A percentile compares a stretch with the other conserved stretches of the same genome.
Conservation (phyloP, 2,888 invertebrate genomes). For the Tupiocoris notatus region DNA sequence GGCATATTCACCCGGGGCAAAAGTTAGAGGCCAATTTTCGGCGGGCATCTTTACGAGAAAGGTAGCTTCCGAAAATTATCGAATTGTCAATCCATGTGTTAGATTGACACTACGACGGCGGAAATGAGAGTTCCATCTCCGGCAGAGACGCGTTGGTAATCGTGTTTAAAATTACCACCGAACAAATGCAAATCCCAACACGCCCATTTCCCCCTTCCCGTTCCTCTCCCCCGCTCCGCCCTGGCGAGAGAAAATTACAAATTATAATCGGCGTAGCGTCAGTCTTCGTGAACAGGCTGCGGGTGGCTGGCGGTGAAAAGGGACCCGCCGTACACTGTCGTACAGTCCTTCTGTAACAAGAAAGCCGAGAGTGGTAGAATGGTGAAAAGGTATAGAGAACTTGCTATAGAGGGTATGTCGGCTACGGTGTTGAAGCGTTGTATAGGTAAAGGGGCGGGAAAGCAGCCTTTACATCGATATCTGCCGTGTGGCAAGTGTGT, state of each 20-base stretch:
- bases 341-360: slow-evolving; percentile 36
- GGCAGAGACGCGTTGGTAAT: slow-evolving; percentile 42
- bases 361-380: slow-evolving; percentile 3
- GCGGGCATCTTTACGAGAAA: too few species aligned
- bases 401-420: background rate
- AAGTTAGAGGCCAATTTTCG: too few species aligned
- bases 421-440: too few species aligned
- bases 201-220: slow-evolving; percentile 4
- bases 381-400: background rate
- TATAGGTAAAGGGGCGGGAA: slow-evolving; percentile 1
- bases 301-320: background rate
- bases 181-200: slow-evolving; percentile 44
- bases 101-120: too few species aligned
- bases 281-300: background rate
- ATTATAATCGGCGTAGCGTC: slow-evolving; percentile 43
- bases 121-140: slow-evolving; percentile 29
- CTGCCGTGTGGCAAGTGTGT: slow-evolving; percentile 47
- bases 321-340: too few species aligned
- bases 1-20: too few species aligned
- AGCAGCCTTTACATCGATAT: slow-evolving; percentile 43
- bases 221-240: background rate
- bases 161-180: slow-evolving; percentile 44
- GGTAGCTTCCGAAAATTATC: too few species aligned
- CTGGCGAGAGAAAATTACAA: slow-evolving; percentile 43
- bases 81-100: too few species aligned